Base-by-base conservation (phyloP, 2,888 invertebrate genomes). In the Bellardia pandia region DNA sequence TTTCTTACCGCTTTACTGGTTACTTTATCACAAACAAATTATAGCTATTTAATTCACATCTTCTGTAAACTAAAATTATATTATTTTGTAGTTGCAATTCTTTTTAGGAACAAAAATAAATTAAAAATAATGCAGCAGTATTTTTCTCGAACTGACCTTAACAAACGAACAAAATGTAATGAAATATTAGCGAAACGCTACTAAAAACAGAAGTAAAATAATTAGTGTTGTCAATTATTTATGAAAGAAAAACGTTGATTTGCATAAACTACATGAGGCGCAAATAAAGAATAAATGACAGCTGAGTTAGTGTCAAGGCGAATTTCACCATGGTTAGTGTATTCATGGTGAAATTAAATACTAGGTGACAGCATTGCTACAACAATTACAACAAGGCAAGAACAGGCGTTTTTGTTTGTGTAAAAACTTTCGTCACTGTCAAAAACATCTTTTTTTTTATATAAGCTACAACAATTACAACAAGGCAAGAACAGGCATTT, bases 161-260 rank as follows among this genome's bases (percentile, higher is more conserved):
- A 58, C 66, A 81, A 86, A 77, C 58, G 76, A 81, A 86, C 14
- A 81, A 80, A 82, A 82, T 51, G 68, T 45, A 86, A 72, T 86
- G 77, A 81, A 45, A 60, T 66, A 51, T 37, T 40, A 74, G 58
- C 48, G 42, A 77, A 81, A 58, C 23, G 30, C 60, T 7, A 40
- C 11, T 37, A 14, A 68, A 75, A 69, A 71, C 60, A 56, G 30
- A 79, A 75, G 71, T 2, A 56, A 69, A 71, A 62, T 40, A 6
- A 14, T 13, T 9, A 76, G 76, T 75, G 79, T 5, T 64, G 75
- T 5, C 75, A 69, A 60, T 11, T n/a, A n/a, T 13, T 3, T 13
- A 2, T 58, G 4, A 58, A 11, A 5, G 11, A 56, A 56, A 56
- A 56, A 56, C 30, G 30, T 4, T 33, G 58, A 13, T 30, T 30